These are phyloP conservation scores for Fratercula arctica DNA, from an alignment of 2,797 vertebrate genomes.

Conservation along the genomic window DNA sequence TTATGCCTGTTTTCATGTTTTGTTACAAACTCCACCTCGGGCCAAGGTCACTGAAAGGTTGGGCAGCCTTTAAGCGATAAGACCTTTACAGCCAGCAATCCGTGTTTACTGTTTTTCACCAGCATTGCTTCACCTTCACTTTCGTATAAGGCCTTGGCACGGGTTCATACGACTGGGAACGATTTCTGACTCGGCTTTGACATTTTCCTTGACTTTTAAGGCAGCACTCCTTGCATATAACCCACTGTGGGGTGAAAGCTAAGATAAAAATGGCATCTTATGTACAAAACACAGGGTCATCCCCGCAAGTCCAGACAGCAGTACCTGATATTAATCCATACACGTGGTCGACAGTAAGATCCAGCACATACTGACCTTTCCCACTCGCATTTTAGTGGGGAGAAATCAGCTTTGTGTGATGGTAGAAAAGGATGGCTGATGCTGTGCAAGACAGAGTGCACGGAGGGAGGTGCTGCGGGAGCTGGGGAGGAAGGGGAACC, in stretches of 20 bases:
- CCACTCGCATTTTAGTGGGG: neutral
- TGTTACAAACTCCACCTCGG: neutral
- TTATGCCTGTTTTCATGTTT: neutral
- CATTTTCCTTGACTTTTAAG: neutral
- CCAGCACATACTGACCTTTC: neutral
- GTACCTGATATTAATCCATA: neutral
- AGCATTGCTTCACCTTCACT: neutral
- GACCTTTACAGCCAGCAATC: neutral
- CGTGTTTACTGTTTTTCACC: neutral
- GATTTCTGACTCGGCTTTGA: neutral
- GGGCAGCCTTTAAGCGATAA: neutral
- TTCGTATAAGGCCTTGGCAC: neutral
- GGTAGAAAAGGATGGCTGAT: neutral
- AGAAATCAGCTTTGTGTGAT: neutral
- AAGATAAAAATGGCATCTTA: neutral
- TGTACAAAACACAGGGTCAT: neutral
- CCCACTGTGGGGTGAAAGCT: neutral
- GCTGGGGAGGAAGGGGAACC: fast-evolving
- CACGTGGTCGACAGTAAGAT: neutral
- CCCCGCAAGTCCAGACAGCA: neutral
- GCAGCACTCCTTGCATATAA: neutral
- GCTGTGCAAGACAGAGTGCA: neutral
- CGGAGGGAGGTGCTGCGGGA: neutral
- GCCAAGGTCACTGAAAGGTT: neutral
- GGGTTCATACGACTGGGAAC: neutral